Evolutionary conservation across 2,797 vertebrate genomes (phyloP).

Genomic region (Lycodopsis pacificus): DNA sequence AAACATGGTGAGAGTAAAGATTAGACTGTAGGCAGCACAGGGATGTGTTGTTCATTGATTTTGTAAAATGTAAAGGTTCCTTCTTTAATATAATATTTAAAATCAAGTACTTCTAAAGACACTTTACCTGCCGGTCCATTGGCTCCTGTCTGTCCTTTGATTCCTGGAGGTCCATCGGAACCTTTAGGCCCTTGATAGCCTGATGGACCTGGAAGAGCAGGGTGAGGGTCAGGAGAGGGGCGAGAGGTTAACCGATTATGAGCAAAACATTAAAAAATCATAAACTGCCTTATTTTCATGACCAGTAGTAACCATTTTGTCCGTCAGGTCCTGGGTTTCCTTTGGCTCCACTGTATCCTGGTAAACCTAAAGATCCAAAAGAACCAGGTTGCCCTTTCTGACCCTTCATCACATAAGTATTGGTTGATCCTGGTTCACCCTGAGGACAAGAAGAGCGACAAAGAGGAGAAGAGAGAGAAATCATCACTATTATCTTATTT

Average conservation of each 20-base stretch:
- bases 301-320: slow-evolving; percentile 58
- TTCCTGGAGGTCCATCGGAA: slow-evolving; percentile 76
- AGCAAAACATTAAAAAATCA: neutral
- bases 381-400: slow-evolving; percentile 73
- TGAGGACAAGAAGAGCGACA: slow-evolving; percentile 28
- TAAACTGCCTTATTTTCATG: neutral
- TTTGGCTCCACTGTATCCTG: slow-evolving; percentile 58
- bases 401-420: slow-evolving; percentile 45
- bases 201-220: slow-evolving; percentile 79
- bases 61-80: neutral
- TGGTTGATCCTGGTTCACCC: slow-evolving; percentile 68
- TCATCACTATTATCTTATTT: neutral
- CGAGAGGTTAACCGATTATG: neutral
- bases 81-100: neutral
- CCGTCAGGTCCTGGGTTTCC: slow-evolving; percentile 71
- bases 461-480: neutral
- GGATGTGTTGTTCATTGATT: neutral
- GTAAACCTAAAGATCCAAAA: slow-evolving; percentile 50
- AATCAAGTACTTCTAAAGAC: neutral
- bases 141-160: slow-evolving; percentile 64
- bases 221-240: neutral
- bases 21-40: neutral
- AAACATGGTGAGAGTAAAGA: neutral
- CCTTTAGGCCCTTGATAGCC: slow-evolving; percentile 87
- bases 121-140: slow-evolving; percentile 83